phyloP scores from a whole-genome alignment of 2,888 invertebrate genomes.

The Mythimna vitellina region DNA sequence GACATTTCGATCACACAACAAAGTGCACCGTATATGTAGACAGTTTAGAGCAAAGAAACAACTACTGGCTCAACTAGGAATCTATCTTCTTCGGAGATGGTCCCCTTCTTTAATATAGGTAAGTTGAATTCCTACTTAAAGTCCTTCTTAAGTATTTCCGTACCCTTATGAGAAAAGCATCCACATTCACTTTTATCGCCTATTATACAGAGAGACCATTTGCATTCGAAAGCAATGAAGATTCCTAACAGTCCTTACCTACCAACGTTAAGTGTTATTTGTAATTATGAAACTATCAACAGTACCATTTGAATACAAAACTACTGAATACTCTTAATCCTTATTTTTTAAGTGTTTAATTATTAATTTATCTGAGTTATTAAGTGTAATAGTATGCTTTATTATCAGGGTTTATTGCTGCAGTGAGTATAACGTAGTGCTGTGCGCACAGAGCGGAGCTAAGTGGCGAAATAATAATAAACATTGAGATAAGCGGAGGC shows the following conservation, averaged over 20 bases:
- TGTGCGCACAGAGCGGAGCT: slow-evolving; percentile 16
- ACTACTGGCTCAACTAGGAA: background rate
- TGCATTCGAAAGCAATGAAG: slow-evolving; percentile 37
- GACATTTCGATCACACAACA: background rate
- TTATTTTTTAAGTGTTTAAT: slow-evolving; percentile 34
- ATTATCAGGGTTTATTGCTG: slow-evolving; percentile 38
- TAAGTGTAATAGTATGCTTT: slow-evolving; percentile 31
- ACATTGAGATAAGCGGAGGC: slow-evolving; percentile 57
- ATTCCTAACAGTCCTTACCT: slow-evolving; percentile 16
- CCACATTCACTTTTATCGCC: slow-evolving; percentile 41
- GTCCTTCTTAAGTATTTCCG: slow-evolving; percentile 2
- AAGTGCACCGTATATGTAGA: no score
- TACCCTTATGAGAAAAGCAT: slow-evolving; percentile 5
- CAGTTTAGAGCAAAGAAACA: background rate
- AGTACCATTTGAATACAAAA: slow-evolving; percentile 36
- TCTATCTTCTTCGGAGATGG: background rate
- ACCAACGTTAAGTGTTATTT: slow-evolving; percentile 53
- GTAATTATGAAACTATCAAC: slow-evolving; percentile 43
- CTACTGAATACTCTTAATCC: slow-evolving; percentile 49
- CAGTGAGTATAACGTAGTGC: slow-evolving; percentile 21
- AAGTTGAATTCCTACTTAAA: background rate
- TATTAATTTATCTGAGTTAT: slow-evolving; percentile 46
- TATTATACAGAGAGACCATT: slow-evolving; percentile 40
- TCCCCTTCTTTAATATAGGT: background rate
- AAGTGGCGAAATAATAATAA: slow-evolving; percentile 63